Evolutionary conservation across 2,797 vertebrate genomes (phyloP).

Genomic region (Tauraco hartlaubi): DNA sequence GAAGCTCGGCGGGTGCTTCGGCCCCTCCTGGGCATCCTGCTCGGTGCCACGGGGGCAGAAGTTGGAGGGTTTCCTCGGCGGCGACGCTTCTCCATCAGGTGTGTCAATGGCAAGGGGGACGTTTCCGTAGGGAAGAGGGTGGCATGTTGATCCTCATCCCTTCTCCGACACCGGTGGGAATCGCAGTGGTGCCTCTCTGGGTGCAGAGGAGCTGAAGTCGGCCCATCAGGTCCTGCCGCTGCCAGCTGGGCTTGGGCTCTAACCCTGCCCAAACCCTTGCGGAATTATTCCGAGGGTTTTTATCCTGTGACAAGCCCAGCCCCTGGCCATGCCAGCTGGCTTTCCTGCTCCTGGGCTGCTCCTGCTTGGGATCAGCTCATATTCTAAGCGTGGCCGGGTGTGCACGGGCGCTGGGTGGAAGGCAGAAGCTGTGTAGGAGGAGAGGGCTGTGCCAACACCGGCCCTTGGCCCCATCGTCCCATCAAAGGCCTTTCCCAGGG

Average conservation of each 20-base stretch:
- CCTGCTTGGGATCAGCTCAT: neutral
- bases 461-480: accelerated
- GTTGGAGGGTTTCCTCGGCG: accelerated
- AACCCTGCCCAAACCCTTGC: neutral
- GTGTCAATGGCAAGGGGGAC: neutral
- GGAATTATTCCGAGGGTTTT: neutral
- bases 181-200: accelerated
- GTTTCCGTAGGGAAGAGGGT: accelerated
- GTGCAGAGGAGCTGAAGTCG: accelerated
- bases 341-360: neutral
- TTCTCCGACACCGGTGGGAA: accelerated
- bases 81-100: neutral
- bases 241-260: neutral
- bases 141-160: neutral
- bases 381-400: accelerated
- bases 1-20: accelerated
- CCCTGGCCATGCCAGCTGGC: neutral
- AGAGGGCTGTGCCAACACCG: neutral
- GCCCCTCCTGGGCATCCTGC: neutral
- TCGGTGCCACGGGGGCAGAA: accelerated
- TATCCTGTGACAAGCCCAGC: neutral
- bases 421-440: neutral
- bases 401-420: accelerated
- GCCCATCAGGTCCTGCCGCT: accelerated
- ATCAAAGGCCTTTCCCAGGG: neutral